These are phyloP conservation scores for Drusus annulatus DNA, from an alignment of 1,140 invertebrate species.

Conservation along the genomic window DNA sequence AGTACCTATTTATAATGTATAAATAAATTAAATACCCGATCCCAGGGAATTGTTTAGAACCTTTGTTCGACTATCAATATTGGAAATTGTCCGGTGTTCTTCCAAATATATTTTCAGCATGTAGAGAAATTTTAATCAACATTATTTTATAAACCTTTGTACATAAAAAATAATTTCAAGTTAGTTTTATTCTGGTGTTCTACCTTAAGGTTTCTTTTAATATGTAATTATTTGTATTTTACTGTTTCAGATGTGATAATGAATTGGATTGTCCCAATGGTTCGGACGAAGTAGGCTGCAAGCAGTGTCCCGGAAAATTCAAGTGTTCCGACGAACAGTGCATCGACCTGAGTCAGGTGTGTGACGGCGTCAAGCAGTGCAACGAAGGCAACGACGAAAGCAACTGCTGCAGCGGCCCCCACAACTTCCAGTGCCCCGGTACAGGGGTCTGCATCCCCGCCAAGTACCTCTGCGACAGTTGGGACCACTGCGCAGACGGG, in stretches of 20 bases:
- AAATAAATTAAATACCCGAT: too few relatives aligned
- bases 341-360: constrained; percentile 79
- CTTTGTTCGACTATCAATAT: too few relatives aligned
- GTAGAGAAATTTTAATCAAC: too few relatives aligned
- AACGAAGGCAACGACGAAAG: constrained; percentile 79
- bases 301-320: constrained; percentile 77
- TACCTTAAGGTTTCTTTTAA: neutral
- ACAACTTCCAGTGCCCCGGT: constrained; percentile 78
- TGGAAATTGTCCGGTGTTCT: too few relatives aligned
- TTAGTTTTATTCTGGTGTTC: too few relatives aligned
- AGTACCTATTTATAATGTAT: too few relatives aligned
- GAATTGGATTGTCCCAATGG: constrained; percentile 88
- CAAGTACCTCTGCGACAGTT: constrained; percentile 77
- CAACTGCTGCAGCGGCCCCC: constrained; percentile 73
- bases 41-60: neutral
- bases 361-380: constrained; percentile 83
- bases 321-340: constrained; percentile 83
- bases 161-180: too few relatives aligned
- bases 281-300: constrained; percentile 85
- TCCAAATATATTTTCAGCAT: neutral
- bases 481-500: constrained; percentile 81
- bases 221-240: constrained; percentile 5
- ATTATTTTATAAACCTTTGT: too few relatives aligned
- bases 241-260: constrained; percentile 79
- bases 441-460: constrained; percentile 75